Conservation (phyloP, 2,113 vertebrate genomes). For the Electrona antarctica region DNA sequence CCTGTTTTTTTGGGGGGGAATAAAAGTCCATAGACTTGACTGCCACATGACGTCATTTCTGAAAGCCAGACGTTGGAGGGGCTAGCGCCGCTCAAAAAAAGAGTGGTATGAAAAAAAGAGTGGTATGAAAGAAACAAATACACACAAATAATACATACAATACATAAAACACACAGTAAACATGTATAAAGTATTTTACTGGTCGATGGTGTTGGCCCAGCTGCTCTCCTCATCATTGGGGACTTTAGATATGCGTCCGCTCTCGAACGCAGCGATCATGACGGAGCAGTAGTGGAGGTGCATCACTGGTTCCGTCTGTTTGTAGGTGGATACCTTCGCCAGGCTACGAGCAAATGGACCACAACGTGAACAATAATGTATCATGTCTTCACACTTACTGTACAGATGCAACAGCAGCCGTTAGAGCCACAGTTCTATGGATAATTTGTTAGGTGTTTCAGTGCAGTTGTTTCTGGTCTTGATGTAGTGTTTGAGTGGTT, state of each 20-base stretch:
- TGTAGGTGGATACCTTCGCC: conserved; percentile 51
- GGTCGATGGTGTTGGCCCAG: fast-evolving
- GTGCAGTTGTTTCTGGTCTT: too few species aligned
- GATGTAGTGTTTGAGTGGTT: too few species aligned
- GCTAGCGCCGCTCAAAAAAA: too few species aligned
- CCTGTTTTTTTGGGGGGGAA: too few species aligned
- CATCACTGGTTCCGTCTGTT: fast-evolving
- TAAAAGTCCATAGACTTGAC: too few species aligned
- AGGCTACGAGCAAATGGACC: conserved; percentile 41
- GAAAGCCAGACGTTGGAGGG: too few species aligned
- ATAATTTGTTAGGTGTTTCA: too few species aligned
- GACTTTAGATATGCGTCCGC: neutral
- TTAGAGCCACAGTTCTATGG: too few species aligned
- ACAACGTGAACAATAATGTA: neutral
- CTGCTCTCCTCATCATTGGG: fast-evolving
- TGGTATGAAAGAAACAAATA: neutral
- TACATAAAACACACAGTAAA: neutral
- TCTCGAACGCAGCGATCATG: conserved; percentile 43
- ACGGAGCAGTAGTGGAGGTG: conserved; percentile 49
- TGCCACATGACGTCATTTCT: too few species aligned
- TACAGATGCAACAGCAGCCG: too few species aligned
- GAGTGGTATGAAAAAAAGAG: too few species aligned
- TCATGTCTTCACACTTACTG: too few species aligned
- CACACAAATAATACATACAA: neutral
- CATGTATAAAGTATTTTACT: conserved; percentile 26